Conservation (phyloP, 2,888 invertebrate species). For the Epinotia demarniana region DNA sequence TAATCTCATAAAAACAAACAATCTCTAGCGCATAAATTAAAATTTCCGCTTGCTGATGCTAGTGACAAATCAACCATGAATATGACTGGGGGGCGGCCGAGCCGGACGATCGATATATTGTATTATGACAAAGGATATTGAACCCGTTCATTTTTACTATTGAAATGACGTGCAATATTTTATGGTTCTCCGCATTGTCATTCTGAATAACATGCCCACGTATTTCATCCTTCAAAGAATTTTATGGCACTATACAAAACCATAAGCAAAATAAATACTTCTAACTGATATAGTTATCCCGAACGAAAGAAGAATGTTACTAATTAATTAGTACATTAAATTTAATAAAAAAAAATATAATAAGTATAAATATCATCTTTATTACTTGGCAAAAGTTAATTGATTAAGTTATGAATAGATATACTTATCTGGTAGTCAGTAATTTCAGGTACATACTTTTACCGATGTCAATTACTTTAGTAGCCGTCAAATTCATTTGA, state of each 20-base stretch:
- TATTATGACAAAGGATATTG: conserved; percentile 55
- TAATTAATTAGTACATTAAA: neutral
- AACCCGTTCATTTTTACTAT: conserved; percentile 44
- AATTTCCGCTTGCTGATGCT: conserved; percentile 79
- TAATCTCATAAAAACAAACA: conserved; percentile 79
- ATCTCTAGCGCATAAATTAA: conserved; percentile 81
- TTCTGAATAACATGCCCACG: neutral
- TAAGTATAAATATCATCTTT: neutral
- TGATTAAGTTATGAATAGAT: conserved; percentile 36
- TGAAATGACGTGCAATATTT: conserved; percentile 37
- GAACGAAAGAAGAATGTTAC: neutral
- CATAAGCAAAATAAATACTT: neutral
- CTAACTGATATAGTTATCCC: neutral
- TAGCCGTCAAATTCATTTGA: conserved; percentile 81
- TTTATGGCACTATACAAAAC: neutral
- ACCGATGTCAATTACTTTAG: conserved; percentile 71
- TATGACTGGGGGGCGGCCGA: conserved; percentile 68
- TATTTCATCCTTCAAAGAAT: conserved; percentile 1
- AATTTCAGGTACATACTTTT: conserved; percentile 38
- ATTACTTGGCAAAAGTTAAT: conserved; percentile 32
- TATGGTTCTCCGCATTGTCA: conserved; percentile 19
- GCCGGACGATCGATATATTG: conserved; percentile 60
- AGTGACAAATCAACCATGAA: conserved; percentile 78
- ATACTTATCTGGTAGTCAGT: conserved; percentile 38
- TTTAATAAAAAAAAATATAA: neutral